Evolutionary conservation across 2,113 vertebrate genomes (phyloP).

Genomic region (Urocitellus parryii): DNA sequence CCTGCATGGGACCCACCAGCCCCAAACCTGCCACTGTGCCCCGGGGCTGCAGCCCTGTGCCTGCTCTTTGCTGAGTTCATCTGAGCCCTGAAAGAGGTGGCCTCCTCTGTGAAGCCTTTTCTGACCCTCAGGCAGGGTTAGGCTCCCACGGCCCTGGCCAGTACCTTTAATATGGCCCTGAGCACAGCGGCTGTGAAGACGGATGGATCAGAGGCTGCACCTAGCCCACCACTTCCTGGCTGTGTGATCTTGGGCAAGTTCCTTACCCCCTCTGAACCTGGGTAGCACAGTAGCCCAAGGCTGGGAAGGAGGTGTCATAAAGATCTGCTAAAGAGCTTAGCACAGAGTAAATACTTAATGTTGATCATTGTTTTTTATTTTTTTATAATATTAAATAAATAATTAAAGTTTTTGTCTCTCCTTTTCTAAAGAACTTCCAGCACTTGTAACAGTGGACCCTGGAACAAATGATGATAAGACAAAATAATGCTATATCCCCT

Average conservation of each 20-base stretch:
- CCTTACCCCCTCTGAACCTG: neutral
- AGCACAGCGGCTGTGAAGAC: neutral
- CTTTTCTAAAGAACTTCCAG: neutral
- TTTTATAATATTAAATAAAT: neutral
- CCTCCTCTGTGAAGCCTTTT: neutral
- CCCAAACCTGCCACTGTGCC: rapidly evolving
- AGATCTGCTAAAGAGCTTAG: neutral
- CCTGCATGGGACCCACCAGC: no score
- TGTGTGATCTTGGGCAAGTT: neutral
- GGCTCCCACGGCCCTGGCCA: neutral
- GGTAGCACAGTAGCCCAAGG: neutral
- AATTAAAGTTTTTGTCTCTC: neutral
- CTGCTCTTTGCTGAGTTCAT: neutral
- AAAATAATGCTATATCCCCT: neutral
- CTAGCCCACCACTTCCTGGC: neutral
- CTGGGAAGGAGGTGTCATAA: neutral
- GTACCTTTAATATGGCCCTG: neutral
- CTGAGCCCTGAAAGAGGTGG: neutral
- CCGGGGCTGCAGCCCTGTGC: neutral
- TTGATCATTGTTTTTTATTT: neutral
- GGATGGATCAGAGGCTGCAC: neutral
- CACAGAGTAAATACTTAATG: neutral
- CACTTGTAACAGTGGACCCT: neutral
- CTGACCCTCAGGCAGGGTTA: neutral
- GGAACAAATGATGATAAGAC: neutral